These are phyloP conservation scores for Parascotia fuliginaria DNA, from an alignment of 2,888 invertebrate species.

Conservation along the genomic window DNA sequence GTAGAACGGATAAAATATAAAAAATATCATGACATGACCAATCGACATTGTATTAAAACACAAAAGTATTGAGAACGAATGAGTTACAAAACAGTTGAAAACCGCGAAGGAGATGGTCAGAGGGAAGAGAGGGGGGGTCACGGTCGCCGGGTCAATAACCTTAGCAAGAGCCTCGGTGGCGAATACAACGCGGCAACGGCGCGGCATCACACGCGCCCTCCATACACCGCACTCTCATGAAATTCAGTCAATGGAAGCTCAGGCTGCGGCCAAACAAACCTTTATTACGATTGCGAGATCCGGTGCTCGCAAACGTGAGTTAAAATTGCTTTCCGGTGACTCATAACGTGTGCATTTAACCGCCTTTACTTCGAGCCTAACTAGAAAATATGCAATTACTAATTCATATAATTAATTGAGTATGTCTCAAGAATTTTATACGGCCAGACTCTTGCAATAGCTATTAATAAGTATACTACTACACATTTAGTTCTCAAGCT, in stretches of 20 bases:
- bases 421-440: conserved; percentile 2
- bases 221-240: conserved; percentile 43
- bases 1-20: conserved; percentile 2
- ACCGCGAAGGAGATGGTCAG: conserved; percentile 33
- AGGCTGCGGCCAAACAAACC: conserved; percentile 39
- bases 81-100: conserved; percentile 45
- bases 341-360: conserved; percentile 33
- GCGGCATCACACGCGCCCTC: conserved; percentile 45
- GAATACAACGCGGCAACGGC: conserved; percentile 49
- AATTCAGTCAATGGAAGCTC: conserved; percentile 54
- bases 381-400: conserved; percentile 20
- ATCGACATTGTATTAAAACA: conserved; percentile 12
- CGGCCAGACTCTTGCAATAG: conserved; percentile 15
- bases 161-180: conserved; percentile 56
- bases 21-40: conserved; percentile 7
- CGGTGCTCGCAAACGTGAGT: conserved; percentile 26
- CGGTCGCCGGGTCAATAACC: conserved; percentile 79
- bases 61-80: conserved; percentile 48
- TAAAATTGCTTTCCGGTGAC: conserved; percentile 36
- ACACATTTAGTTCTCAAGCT: too few relatives aligned
- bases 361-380: conserved; percentile 24
- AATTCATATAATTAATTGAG: conserved; percentile 32
- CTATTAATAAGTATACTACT: neutral
- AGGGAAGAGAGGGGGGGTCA: conserved; percentile 61
- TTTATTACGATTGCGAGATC: conserved; percentile 34